phyloP scores from a whole-genome alignment of 2,113 vertebrate species.

The Bubo blakistoni region DNA sequence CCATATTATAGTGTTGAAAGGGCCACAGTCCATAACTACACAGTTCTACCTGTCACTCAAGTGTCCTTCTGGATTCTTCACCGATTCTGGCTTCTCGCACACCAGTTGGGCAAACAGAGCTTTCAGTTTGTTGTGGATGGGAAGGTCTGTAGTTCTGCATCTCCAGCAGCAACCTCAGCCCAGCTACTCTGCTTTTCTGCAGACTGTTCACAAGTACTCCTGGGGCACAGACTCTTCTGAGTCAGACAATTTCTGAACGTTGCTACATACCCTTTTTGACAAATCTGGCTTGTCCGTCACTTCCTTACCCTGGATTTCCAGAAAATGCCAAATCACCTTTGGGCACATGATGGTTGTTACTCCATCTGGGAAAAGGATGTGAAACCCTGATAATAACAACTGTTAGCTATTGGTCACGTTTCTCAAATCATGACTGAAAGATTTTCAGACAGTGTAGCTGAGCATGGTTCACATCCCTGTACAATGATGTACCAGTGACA shows the following conservation, averaged over 20 bases:
- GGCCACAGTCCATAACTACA: background rate
- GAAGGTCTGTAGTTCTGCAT: background rate
- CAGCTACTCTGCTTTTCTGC: background rate
- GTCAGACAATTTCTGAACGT: background rate
- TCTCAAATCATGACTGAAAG: background rate
- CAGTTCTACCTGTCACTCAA: background rate
- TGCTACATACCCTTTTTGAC: background rate
- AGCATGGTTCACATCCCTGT: background rate
- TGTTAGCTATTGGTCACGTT: background rate
- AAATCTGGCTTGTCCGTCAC: background rate
- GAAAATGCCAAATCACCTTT: background rate
- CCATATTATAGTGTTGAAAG: background rate
- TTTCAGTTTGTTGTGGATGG: background rate
- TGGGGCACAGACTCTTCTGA: background rate
- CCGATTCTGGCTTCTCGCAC: accelerated
- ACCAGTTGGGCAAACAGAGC: background rate
- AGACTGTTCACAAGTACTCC: background rate
- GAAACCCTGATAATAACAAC: background rate
- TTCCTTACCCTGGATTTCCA: background rate
- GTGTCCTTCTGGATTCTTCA: background rate
- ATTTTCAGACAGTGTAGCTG: background rate
- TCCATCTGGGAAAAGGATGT: background rate
- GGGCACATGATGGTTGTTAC: background rate
- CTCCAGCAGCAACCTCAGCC: background rate
- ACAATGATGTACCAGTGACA: background rate